These are phyloP conservation scores for Fregetta grallaria DNA, from an alignment of 2,113 vertebrate genomes.

Conservation along the genomic window DNA sequence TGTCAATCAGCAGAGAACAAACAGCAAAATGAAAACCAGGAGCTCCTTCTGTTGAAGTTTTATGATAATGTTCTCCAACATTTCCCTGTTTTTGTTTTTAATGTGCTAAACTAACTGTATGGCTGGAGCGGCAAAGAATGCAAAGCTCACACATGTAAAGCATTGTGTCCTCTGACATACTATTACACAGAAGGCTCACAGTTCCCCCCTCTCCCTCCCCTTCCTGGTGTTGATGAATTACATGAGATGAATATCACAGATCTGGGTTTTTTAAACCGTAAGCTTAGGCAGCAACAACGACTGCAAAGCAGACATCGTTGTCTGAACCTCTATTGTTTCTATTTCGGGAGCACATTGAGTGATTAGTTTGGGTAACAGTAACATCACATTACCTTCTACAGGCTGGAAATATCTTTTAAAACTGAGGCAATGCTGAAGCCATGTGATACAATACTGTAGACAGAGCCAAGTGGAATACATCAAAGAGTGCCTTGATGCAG, in stretches of 20 bases:
- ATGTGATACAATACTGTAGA: slow-evolving; percentile 84
- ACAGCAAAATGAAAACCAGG: slow-evolving; percentile 66
- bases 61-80: slow-evolving; percentile 49
- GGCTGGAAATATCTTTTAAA: slow-evolving; percentile 84
- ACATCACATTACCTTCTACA: slow-evolving; percentile 84
- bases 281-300: slow-evolving; percentile 72
- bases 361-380: slow-evolving; percentile 84
- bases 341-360: slow-evolving; percentile 79
- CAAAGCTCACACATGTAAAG: slow-evolving; percentile 57
- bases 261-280: slow-evolving; percentile 73
- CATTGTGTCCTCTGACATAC: slow-evolving; percentile 70
- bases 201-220: slow-evolving; percentile 58
- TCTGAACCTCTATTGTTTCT: slow-evolving; percentile 84
- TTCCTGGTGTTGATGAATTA: slow-evolving; percentile 76
- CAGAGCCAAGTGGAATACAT: slow-evolving; percentile 88
- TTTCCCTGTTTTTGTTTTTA: slow-evolving; percentile 59
- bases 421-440: slow-evolving; percentile 77
- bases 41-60: slow-evolving; percentile 65
- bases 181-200: slow-evolving; percentile 65
- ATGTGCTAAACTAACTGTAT: slow-evolving; percentile 48
- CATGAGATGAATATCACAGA: slow-evolving; percentile 71
- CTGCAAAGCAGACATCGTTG: slow-evolving; percentile 74
- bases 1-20: slow-evolving; percentile 74
- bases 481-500: slow-evolving; percentile 86
- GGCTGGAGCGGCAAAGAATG: slow-evolving; percentile 26